Base-by-base conservation (phyloP, 1,140 invertebrate genomes). In the Branchinecta lindahli region DNA sequence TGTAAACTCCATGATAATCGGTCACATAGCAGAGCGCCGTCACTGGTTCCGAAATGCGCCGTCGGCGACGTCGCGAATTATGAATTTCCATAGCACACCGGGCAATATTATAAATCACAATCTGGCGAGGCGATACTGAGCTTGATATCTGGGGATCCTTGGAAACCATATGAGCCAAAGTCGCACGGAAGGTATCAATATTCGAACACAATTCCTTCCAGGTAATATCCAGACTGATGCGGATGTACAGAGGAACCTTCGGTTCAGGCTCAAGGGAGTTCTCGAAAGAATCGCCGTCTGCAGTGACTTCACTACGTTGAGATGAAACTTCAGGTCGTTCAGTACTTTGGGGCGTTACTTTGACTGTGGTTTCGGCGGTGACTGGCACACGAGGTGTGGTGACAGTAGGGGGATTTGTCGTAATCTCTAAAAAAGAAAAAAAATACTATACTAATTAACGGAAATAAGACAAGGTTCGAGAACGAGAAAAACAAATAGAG, bases 1-100 rank as follows among this genome's bases (percentile, higher is more conserved):
- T 61, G 52, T 61, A 61, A 61, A 61, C 18, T 15, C 52, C 52
- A 61, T 61, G 52, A 61, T 61, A 61, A 61, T 61, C 52, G 12
- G 52, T 61, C 12, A 61, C 52, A 61, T 61, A 61, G 18, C 12
- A 12, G 18, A 61, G 52, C 18, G 52, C 52, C 18, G 52, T 20
- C 12, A 61, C 52, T 61, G 52, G 18, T 61, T 61, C 52, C 12
- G 52, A 61, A 12, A 61, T 20, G 4, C 12, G 12, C 12, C 52
- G 52, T 15, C 52, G 52, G 6, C 52, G 52, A 1, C 52, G 52
- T 20, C 52, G 12, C 52, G 52, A 61, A 20, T 20, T 61, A 61
- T 61, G 52, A 12, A 61, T 12, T 20, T 61, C 52, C 12, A 61
- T 61, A 61, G 52, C 52, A 61, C 52, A 61, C 12, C 52, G 52